Base-by-base conservation (phyloP, 2,888 invertebrate species). In the Lasioglossum calceatum region DNA sequence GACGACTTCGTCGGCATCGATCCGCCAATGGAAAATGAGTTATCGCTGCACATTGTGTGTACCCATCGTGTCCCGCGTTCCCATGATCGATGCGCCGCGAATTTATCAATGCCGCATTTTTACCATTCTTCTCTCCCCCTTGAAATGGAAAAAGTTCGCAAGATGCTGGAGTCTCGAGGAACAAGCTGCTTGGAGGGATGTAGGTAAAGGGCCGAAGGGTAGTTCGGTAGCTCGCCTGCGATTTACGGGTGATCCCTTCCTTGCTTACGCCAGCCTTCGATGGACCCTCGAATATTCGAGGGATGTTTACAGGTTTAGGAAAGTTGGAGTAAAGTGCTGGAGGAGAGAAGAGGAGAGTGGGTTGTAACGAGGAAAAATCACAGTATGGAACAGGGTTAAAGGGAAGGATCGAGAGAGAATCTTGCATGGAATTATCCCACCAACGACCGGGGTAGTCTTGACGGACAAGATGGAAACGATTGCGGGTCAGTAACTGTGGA, bases 1-100 rank as follows among this genome's bases (percentile, higher is more conserved):
- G 72, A 72, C 47, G 27, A 73, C 76, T 47, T 27, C 50, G 36
- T 23, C 75, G 47, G 44, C 81, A 86, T 86, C 86, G 90, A 90
- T 87, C 77, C 81, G 16, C 47, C 81, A 27, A 73, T 78, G 82
- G 82, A 73, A 82, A 86, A 80, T 84, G 77, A 77, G 79, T 84
- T 84, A 85, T 75, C 75, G 79, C 44, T 36, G 67, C n/a, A 12
- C 36, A 16, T 50, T 42, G 23, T 42, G 27, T 16, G n/a, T 23
- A 72, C 78, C 50, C 4, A 71, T n/a, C 14, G 16, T 58, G 42
- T 72, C n/a, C 61, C 23, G 64, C 42, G 64, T 67, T 81, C 44
- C 61, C 36, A 23, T 76, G 79, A 76, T 70, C 70, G 79, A 83
- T 79, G 83, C 32, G n/a, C 42, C 74, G 42, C 19, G n/a, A 44